Evolutionary conservation across 2,888 invertebrate species (phyloP).

Genomic region (Myopa testacea): DNA sequence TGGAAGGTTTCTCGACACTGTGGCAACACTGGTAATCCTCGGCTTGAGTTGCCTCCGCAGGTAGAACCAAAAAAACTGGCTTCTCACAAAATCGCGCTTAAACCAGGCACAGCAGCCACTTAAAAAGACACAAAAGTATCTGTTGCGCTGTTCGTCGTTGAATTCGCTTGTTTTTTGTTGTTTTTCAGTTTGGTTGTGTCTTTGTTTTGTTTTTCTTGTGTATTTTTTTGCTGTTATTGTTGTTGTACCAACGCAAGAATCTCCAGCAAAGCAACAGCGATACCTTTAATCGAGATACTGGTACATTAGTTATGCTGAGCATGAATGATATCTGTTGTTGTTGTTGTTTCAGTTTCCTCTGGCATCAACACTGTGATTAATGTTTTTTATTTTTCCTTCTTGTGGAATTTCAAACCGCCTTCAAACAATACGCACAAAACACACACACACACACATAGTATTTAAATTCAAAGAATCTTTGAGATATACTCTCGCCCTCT

Average conservation of each 20-base stretch:
- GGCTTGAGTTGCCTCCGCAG: neutral
- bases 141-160: neutral
- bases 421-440: neutral
- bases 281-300: neutral
- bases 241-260: conserved; percentile 3
- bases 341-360: conserved; percentile 8
- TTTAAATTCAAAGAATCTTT: conserved; percentile 23
- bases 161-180: too few species aligned
- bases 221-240: neutral
- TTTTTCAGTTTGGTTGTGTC: neutral
- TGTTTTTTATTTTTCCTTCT: neutral
- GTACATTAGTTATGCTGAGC: conserved; percentile 24
- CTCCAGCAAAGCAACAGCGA: neutral
- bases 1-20: neutral
- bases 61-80: conserved; percentile 15
- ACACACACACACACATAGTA: neutral
- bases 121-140: conserved; percentile 30
- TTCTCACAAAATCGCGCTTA: conserved; percentile 1
- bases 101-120: conserved; percentile 22
- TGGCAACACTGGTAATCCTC: conserved; percentile 16
- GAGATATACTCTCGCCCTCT: conserved; percentile 24
- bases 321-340: neutral
- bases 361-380: neutral
- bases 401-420: neutral
- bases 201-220: neutral